Percentiles rank a stretch among this genome's conserved stretches.
These are phyloP conservation scores for Acrobasis repandana DNA, from an alignment of 2,888 invertebrate genomes.

Conservation along the genomic window DNA sequence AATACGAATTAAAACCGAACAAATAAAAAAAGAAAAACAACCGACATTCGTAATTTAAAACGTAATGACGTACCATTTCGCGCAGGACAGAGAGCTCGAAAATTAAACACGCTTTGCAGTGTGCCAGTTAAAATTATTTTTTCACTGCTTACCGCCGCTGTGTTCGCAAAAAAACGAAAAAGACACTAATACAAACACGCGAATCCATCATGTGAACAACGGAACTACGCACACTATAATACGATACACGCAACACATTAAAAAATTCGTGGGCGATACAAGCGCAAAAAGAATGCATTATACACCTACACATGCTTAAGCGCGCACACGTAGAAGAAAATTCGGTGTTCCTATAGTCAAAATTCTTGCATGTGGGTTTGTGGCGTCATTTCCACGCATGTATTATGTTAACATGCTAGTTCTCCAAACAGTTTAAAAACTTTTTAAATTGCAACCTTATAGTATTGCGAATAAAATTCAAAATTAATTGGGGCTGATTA, in stretches of 20 bases:
- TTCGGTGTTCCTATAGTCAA: conserved; percentile 80
- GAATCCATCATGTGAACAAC: conserved; percentile 77
- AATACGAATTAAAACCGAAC: conserved; percentile 70
- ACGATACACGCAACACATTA: conserved; percentile 48
- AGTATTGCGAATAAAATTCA: conserved; percentile 30
- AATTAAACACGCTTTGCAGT: conserved; percentile 79
- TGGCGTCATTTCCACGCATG: conserved; percentile 69
- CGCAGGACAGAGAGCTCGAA: conserved; percentile 78
- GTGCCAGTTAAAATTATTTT: conserved; percentile 82
- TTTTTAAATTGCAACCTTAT: conserved; percentile 47
- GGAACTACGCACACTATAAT: conserved; percentile 59
- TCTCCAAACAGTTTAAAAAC: conserved; percentile 50
- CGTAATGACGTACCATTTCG: conserved; percentile 81
- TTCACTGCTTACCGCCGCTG: conserved; percentile 70
- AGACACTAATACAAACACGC: conserved; percentile 73
- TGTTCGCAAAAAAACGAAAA: conserved; percentile 75
- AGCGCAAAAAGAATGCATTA: conserved; percentile 66
- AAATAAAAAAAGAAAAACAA: conserved; percentile 65
- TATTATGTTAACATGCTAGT: conserved; percentile 73
- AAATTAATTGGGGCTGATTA: conserved; percentile 45
- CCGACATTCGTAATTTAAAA: conserved; percentile 78
- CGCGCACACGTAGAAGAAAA: conserved; percentile 59
- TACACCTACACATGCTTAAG: conserved; percentile 42
- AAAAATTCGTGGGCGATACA: conserved; percentile 50
- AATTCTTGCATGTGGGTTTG: conserved; percentile 58